phyloP scores from a whole-genome alignment of 1,140 invertebrate species.

The Drosophila miranda region DNA sequence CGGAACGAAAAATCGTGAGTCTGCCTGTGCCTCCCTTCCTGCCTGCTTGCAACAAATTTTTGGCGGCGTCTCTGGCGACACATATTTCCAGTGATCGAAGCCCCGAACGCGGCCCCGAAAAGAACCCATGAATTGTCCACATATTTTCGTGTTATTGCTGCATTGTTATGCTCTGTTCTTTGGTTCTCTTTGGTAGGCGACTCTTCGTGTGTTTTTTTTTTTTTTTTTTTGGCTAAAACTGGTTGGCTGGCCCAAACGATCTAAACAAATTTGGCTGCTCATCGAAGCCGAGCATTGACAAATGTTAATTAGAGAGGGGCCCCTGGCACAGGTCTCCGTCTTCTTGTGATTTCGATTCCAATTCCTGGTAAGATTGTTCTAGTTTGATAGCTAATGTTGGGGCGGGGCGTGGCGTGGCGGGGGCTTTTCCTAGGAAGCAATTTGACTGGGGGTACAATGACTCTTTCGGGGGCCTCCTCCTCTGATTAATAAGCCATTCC shows the following conservation, averaged over 20 bases:
- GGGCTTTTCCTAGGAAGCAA: conserved; percentile 56
- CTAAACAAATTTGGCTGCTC: conserved; percentile 46
- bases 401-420: no score
- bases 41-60: conserved; percentile 74
- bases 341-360: neutral
- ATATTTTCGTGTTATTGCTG: conserved; percentile 52
- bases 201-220: neutral
- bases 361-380: conserved; percentile 75
- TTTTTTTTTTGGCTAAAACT: conserved; percentile 32
- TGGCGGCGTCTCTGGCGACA: conserved; percentile 81
- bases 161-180: conserved; percentile 23
- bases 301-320: conserved; percentile 57
- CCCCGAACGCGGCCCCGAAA: conserved; percentile 12
- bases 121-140: conserved; percentile 25
- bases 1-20: conserved; percentile 67
- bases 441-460: conserved; percentile 64
- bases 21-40: conserved; percentile 7
- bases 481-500: conserved; percentile 67
- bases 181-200: neutral
- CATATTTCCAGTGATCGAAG: conserved; percentile 67
- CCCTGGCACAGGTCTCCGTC: no score
- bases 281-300: conserved; percentile 65
- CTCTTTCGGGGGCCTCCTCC: conserved; percentile 29
- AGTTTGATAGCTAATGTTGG: conserved; percentile 63
- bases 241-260: conserved; percentile 30